Base-by-base conservation (phyloP, 53 echinoderm and acorn worm genomes). In the Holothuria scabra region DNA sequence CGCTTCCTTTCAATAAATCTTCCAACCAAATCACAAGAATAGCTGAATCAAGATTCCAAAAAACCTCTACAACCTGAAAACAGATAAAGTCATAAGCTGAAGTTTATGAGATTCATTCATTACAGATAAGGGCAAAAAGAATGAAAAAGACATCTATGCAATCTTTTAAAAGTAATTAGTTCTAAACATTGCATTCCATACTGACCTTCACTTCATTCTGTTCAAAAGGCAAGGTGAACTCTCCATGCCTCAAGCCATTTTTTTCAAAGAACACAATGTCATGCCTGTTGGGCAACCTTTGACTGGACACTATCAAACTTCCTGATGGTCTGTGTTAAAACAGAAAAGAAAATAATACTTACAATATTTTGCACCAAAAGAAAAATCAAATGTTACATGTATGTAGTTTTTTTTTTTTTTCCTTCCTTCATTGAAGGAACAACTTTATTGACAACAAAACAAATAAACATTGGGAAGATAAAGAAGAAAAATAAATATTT, bases 201-300 rank as follows among this genome's bases (percentile, higher is more conserved):
- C 52, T 32, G 74, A 95, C 95, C 93, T 95, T 89, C 30, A 93
- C 93, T 60, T 93, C 84, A 82, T 81, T 58, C 83, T 83, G 78
- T 67, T 85, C 49, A 79, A 97, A 94, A 2, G 94, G 97, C 26
- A 97, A 85, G 3, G 97, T 94, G 38, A 97, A 97, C 76, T 97
- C 92, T 12, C 97, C 94, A 35, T 94, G 97, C 31, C 90, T 60
- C 34, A 97, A 90, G 20, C 97, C 94, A 67, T 97, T 97, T 80
- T 92, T 96, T 86, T 97, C 97, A 89, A 97, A 94, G 87, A 97
- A 97, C n/a, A 97, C 87, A 28, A 97, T 79, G 46, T 94, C 92
- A 61, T 94, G 97, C 46, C 89, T 88, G 62, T 92, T 88, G 19
- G 90, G 88, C 6, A 94, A 88, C 24, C 88, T 74, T 60, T 97